phyloP scores from a whole-genome alignment of 2,888 invertebrate genomes.

The Beris morrisii region DNA sequence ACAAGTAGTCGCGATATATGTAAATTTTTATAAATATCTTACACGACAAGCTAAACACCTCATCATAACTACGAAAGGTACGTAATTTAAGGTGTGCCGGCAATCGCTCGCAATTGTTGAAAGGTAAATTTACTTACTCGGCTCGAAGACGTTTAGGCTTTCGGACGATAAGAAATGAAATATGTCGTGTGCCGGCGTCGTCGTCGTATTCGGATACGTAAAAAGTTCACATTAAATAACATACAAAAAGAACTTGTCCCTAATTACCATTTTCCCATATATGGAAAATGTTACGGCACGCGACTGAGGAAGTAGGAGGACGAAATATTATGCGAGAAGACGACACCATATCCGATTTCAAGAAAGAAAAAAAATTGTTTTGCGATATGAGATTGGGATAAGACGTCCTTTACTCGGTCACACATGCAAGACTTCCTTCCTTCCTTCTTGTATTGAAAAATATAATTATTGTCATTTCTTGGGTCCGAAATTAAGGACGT shows the following conservation, averaged over 20 bases:
- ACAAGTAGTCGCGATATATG: too few relatives aligned
- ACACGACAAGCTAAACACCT: too few relatives aligned
- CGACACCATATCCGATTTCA: conserved; percentile 22
- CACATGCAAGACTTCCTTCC: conserved; percentile 14
- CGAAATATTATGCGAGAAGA: conserved; percentile 19
- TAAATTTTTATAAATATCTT: too few relatives aligned
- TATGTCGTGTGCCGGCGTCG: too few relatives aligned
- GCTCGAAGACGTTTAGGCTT: too few relatives aligned
- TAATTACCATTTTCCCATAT: conserved; percentile 25
- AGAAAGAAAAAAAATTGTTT: not conserved
- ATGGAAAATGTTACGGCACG: conserved; percentile 21
- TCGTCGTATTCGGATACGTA: too few relatives aligned
- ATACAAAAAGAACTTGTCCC: conserved; percentile 17
- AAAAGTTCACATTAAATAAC: not conserved
- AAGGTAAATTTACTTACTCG: too few relatives aligned
- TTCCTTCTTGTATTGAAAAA: conserved; percentile 2
- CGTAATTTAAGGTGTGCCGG: too few relatives aligned
- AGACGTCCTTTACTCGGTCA: not conserved
- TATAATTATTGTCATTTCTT: conserved; percentile 10
- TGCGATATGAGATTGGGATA: conserved; percentile 25
- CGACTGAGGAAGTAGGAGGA: conserved; percentile 33
- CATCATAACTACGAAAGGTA: too few relatives aligned
- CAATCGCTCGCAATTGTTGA: too few relatives aligned
- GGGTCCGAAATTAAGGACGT: conserved; percentile 1
- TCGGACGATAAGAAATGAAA: too few relatives aligned